Evolutionary conservation across 2,113 vertebrate species (phyloP).

Genomic region (Prietella phreatophila): DNA sequence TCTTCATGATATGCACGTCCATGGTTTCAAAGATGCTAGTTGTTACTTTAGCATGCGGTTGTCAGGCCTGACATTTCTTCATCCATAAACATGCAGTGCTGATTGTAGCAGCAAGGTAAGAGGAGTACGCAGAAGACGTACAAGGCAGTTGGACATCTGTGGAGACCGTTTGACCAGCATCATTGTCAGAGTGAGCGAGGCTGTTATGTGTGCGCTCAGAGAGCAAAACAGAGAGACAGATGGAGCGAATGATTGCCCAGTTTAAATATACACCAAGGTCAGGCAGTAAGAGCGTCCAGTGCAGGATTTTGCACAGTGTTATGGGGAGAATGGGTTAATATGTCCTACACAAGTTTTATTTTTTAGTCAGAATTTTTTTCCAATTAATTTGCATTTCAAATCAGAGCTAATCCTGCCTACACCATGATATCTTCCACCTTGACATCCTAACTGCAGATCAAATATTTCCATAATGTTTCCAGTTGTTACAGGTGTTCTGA

Average conservation of each 20-base stretch:
- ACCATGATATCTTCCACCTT: neutral
- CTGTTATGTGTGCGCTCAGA: constrained; percentile 28
- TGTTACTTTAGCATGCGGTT: neutral
- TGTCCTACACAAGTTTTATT: neutral
- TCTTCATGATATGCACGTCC: neutral
- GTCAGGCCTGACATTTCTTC: constrained; percentile 16
- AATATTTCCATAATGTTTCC: neutral
- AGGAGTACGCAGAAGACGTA: constrained; percentile 11
- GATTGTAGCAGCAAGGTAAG: constrained; percentile 26
- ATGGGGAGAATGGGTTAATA: neutral
- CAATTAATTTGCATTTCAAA: constrained; percentile 14
- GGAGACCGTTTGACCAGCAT: constrained; percentile 37
- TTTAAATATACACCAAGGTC: constrained; percentile 10
- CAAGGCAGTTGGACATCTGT: constrained; percentile 4
- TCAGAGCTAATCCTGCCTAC: neutral
- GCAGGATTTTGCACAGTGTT: neutral
- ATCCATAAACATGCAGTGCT: constrained; percentile 58
- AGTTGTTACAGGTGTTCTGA: constrained; percentile 16
- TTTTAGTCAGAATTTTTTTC: too few relatives aligned
- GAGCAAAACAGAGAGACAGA: constrained; percentile 17
- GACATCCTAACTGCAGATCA: neutral
- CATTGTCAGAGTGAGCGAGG: constrained; percentile 11
- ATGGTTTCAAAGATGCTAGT: neutral
- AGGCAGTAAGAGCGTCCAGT: neutral
- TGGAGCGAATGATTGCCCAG: constrained; percentile 3